Evolutionary conservation across 2,113 vertebrate species (phyloP).

Genomic region (Vulpes ferrilata): DNA sequence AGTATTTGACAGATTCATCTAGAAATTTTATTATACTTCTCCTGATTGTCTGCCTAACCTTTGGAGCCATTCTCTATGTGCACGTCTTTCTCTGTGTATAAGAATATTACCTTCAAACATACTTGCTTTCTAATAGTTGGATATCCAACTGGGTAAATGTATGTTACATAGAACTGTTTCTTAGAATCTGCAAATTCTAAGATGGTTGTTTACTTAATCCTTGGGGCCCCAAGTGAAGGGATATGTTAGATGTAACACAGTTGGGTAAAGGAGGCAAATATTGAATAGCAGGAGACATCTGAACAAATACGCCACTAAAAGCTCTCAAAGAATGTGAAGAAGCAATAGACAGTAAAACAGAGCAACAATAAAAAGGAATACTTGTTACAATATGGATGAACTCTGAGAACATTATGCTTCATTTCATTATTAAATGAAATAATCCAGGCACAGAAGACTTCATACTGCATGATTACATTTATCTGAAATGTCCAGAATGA

Average conservation of each 20-base stretch:
- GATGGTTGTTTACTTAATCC: background rate
- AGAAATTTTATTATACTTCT: background rate
- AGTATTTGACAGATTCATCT: background rate
- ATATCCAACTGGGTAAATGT: background rate
- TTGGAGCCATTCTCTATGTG: background rate
- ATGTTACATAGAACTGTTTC: background rate
- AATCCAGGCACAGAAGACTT: background rate
- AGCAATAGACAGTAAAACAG: background rate
- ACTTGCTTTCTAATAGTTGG: background rate
- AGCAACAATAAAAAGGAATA: background rate
- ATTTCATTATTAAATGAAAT: constrained; percentile 9
- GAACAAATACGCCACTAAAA: background rate
- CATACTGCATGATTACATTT: background rate
- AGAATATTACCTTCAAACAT: background rate
- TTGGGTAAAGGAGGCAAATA: background rate
- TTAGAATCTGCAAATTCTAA: background rate
- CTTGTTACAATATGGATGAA: background rate
- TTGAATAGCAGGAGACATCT: background rate
- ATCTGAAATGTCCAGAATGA: background rate
- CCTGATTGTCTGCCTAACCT: background rate
- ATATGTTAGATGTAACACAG: background rate
- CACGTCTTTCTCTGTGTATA: background rate
- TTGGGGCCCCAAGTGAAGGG: background rate
- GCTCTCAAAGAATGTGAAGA: background rate
- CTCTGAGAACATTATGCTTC: background rate